These are phyloP conservation scores for Halcyon leucocephala DNA, from an alignment of 2,797 vertebrate genomes.

Conservation along the genomic window DNA sequence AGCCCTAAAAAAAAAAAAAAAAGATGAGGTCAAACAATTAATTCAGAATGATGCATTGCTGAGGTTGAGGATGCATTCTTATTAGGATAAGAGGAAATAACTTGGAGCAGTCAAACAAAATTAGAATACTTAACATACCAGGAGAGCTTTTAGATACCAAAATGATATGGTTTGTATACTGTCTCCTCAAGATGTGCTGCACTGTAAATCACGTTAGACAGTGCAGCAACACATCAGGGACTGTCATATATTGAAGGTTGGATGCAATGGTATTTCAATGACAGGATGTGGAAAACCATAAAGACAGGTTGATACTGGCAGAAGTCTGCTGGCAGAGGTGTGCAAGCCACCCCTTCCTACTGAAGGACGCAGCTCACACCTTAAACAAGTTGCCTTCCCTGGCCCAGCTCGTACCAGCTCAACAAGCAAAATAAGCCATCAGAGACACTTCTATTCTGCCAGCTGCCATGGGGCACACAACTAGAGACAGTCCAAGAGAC, in stretches of 20 bases:
- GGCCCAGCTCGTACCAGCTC: accelerated
- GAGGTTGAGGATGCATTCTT: neutral
- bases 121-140: conserved; percentile 3
- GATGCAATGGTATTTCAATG: neutral
- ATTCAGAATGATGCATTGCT: neutral
- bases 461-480: neutral
- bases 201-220: neutral
- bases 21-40: neutral
- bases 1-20: neutral
- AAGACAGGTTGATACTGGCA: neutral
- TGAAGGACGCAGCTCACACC: neutral
- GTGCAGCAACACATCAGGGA: neutral
- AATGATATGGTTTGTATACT: neutral
- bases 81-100: neutral
- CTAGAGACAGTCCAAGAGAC: neutral
- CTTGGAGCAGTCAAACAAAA: neutral
- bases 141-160: neutral
- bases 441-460: neutral
- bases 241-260: neutral
- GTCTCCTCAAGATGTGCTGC: neutral
- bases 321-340: neutral
- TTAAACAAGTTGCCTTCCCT: neutral
- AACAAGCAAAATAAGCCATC: neutral
- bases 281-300: neutral
- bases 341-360: neutral